phyloP scores from a whole-genome alignment of 2,888 invertebrate genomes.

The Nomada lathburiana region DNA sequence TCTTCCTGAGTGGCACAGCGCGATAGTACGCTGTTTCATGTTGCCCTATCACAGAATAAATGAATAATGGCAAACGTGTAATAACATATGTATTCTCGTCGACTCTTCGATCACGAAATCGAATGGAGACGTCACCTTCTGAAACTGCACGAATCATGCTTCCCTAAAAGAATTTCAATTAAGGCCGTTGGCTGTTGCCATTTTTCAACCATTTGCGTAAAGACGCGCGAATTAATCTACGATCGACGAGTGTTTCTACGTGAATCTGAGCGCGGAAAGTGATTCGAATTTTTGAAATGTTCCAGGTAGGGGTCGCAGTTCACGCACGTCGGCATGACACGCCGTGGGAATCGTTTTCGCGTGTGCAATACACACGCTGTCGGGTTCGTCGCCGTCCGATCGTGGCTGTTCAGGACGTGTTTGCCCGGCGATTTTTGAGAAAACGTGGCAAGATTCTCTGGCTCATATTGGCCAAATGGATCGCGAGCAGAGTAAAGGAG shows the following conservation, averaged over 20 bases:
- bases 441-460: constrained; percentile 69
- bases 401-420: constrained; percentile 63
- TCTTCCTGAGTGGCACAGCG: no score
- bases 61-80: no score
- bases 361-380: constrained; percentile 49
- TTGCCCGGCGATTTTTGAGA: constrained; percentile 61
- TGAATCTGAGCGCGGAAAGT: background rate
- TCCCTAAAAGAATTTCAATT: no score
- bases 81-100: no score
- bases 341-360: constrained; percentile 70
- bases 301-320: constrained; percentile 67
- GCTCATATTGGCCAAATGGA: constrained; percentile 66
- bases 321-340: constrained; percentile 68
- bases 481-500: constrained; percentile 59
- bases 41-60: no score
- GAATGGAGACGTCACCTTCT: no score
- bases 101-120: no score
- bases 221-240: background rate
- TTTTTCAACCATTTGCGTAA: no score
- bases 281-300: background rate
- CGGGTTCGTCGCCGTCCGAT: constrained; percentile 60
- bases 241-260: background rate
- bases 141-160: no score
- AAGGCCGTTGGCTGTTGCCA: no score
- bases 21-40: no score